Conservation (phyloP, 2,888 invertebrate species). For the Noctua comes region DNA sequence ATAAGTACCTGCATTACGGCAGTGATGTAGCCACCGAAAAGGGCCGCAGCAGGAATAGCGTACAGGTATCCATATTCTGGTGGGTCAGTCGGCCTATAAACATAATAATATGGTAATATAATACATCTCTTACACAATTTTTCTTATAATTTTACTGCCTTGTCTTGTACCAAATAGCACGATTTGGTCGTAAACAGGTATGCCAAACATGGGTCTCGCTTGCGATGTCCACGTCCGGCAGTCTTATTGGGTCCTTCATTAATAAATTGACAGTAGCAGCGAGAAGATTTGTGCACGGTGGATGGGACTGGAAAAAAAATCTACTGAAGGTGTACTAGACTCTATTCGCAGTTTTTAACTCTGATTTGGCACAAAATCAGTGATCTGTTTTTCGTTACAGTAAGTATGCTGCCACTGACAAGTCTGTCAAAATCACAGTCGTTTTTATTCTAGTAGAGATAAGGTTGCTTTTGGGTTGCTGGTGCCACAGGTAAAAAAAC, state of each 20-base stretch:
- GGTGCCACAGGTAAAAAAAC: background rate
- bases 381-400: background rate
- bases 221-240: background rate
- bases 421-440: background rate
- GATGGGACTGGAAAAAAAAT: background rate
- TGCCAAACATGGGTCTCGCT: background rate
- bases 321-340: background rate
- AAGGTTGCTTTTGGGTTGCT: background rate
- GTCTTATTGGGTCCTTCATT: background rate
- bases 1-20: conserved; percentile 89
- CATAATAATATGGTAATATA: background rate
- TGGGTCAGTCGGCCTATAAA: conserved; percentile 93
- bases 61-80: conserved; percentile 96
- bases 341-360: background rate
- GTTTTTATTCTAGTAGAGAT: background rate
- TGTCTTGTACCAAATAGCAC: background rate
- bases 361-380: background rate
- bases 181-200: background rate
- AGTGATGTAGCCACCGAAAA: conserved; percentile 92
- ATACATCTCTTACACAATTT: background rate
- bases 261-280: background rate
- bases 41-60: conserved; percentile 93
- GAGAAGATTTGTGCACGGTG: background rate
- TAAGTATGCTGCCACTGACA: background rate
- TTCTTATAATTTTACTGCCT: background rate